Evolutionary conservation across 2,888 invertebrate species (phyloP).

Genomic region (Pandemis corylana): DNA sequence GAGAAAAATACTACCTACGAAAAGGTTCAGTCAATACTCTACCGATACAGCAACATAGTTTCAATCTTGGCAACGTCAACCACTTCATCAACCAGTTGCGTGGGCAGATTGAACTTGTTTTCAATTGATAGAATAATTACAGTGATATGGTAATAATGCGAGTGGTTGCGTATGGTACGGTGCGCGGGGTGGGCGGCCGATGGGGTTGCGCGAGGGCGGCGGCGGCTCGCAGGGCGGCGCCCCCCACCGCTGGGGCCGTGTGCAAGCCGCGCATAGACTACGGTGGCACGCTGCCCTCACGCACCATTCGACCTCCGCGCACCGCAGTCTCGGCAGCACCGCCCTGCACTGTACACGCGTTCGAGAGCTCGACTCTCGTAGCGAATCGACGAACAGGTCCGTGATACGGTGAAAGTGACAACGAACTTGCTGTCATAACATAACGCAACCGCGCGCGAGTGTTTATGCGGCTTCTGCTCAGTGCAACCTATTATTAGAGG

Average conservation of each 20-base stretch:
- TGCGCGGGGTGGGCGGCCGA: constrained; percentile 45
- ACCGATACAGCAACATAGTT: constrained; percentile 24
- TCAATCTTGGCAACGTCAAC: constrained; percentile 33
- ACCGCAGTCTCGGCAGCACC: constrained; percentile 80
- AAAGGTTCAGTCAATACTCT: constrained; percentile 24
- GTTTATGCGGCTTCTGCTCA: constrained; percentile 70
- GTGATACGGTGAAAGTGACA: constrained; percentile 78
- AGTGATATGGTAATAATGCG: constrained; percentile 17
- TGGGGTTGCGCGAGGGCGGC: constrained; percentile 51
- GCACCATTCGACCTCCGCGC: constrained; percentile 84
- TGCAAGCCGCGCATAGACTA: constrained; percentile 83
- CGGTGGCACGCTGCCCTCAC: constrained; percentile 76
- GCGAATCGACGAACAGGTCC: constrained; percentile 84
- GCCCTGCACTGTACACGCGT: constrained; percentile 81
- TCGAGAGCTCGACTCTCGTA: constrained; percentile 82
- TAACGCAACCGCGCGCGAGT: constrained; percentile 68
- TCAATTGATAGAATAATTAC: constrained; percentile 40
- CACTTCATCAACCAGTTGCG: constrained; percentile 31
- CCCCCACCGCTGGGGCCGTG: constrained; percentile 84
- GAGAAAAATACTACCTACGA: background rate
- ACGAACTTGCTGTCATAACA: constrained; percentile 57
- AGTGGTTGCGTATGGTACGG: constrained; percentile 20
- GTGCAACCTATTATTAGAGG: constrained; percentile 78
- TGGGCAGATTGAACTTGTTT: constrained; percentile 38
- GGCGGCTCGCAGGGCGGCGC: constrained; percentile 50